Evolutionary conservation across 37 sponge, comb jelly and placozoan genomes (phyloP), one percentile per base, ranked within the genome.

Genomic region (Oopsacas minuta): DNA sequence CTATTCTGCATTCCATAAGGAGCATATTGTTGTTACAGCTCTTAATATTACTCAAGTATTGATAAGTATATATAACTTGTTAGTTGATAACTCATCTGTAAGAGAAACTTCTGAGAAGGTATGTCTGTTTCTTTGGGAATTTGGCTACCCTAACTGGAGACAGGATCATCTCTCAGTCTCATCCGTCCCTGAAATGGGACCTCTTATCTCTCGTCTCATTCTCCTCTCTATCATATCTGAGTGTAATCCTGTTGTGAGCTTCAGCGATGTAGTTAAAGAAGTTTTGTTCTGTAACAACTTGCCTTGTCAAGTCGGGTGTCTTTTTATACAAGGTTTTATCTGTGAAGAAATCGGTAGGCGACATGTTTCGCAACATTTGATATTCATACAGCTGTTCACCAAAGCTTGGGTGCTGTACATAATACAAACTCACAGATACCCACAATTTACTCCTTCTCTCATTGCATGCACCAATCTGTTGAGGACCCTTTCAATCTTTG

Each of bases 281-380:
- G 17, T 61, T 3, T 12, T 61, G 75, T 61, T 61, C 22, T 3
- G 28, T 12, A n/a, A 12, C 75, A 12, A 5, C 17, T 3, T 61
- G 3, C 1, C 75, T n/a, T 61, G 75, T 61, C 75, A 10, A 25
- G 30, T 34, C 28, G 75, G 75, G 28, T 20, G 32, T 25, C 7
- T 3, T 34, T 61, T 61, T n/a, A n/a, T 61, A 25, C 22, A 34
- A 61, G 30, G 3, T 3, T n/a, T 61, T 25, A 5, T 61, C 32
- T 61, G 75, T 61, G 75, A 61, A 10, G 75, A 61, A 61, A n/a
- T 61, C 20, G 75, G 75, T n/a, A 61, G 20, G 75, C 75, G 7
- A 25, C 28, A 61, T 34, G 28, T 61, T 61, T 61, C 22, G 75
- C 75, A 61, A 34, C 22, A 61, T n/a, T 3, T 32, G 7, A 34